A percentile compares a stretch with the other conserved stretches of the same genome.
Evolutionary conservation across 2,888 invertebrate genomes (phyloP).

Genomic region (Lissocephala sabroskyi): DNA sequence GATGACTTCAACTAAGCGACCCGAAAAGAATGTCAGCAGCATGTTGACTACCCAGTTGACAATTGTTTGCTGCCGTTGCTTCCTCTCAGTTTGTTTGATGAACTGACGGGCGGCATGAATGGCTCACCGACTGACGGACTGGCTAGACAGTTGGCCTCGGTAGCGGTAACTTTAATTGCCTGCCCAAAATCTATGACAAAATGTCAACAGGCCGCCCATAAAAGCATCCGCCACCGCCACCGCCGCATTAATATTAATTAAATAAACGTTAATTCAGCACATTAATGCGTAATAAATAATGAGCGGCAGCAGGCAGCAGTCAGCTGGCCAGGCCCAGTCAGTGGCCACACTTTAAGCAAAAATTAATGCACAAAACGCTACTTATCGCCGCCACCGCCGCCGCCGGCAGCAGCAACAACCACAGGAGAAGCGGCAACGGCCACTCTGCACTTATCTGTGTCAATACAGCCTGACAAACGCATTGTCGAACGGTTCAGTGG

Average conservation of each 20-base stretch:
- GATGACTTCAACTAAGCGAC: too few species aligned
- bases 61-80: constrained; percentile 18
- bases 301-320: constrained; percentile 17
- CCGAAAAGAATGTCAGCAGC: constrained; percentile 38
- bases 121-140: constrained; percentile 25
- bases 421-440: constrained; percentile 7
- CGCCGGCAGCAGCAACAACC: constrained; percentile 19
- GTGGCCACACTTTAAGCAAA: constrained; percentile 40
- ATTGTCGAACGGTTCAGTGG: constrained; percentile 43
- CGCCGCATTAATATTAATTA: constrained; percentile 59
- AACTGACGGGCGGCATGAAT: not conserved
- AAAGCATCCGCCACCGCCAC: constrained; percentile 13
- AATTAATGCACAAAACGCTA: constrained; percentile 65
- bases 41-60: constrained; percentile 43
- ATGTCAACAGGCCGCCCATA: constrained; percentile 5
- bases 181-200: constrained; percentile 38
- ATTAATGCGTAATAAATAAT: constrained; percentile 65
- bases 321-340: not conserved
- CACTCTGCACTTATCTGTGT: constrained; percentile 59
- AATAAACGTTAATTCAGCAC: constrained; percentile 66
- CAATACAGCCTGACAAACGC: constrained; percentile 60
- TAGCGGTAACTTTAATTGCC: constrained; percentile 47
- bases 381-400: constrained; percentile 54
- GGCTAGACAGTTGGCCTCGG: constrained; percentile 27
- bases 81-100: not conserved